Conservation (phyloP, 2,113 vertebrate genomes). For the Platysternon megacephalum region DNA sequence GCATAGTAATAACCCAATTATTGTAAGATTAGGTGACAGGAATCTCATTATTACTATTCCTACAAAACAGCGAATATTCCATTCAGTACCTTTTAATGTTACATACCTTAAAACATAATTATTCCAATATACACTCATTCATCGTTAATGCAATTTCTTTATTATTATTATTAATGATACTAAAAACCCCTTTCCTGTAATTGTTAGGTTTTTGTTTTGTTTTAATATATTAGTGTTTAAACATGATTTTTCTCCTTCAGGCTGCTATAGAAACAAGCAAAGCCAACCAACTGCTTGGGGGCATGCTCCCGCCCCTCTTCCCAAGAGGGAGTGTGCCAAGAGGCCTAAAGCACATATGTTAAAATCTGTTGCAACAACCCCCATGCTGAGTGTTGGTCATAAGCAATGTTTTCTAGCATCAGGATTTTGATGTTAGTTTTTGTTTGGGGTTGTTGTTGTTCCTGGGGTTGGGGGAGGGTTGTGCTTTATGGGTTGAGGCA, state of each 20-base stretch:
- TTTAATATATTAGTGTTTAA: constrained; percentile 77
- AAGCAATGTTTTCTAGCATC: constrained; percentile 71
- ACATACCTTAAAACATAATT: constrained; percentile 83
- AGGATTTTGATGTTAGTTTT: constrained; percentile 42
- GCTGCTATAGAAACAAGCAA: constrained; percentile 78
- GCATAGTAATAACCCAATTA: constrained; percentile 89
- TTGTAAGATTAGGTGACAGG: constrained; percentile 84
- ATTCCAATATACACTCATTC: constrained; percentile 82
- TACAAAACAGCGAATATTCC: constrained; percentile 83
- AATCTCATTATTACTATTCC: constrained; percentile 85
- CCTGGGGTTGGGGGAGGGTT: not conserved
- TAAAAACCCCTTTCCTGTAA: constrained; percentile 53
- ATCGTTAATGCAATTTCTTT: constrained; percentile 85
- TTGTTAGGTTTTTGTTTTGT: constrained; percentile 68
- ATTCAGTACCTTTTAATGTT: constrained; percentile 84
- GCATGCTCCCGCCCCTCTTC: constrained; percentile 27
- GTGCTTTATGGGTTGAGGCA: not conserved
- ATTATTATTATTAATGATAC: constrained; percentile 25
- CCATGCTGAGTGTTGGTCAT: constrained; percentile 74
- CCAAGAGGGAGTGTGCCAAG: constrained; percentile 58
- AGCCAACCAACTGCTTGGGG: constrained; percentile 73
- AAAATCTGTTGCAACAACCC: constrained; percentile 60
- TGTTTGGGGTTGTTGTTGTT: not conserved
- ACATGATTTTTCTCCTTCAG: constrained; percentile 67
- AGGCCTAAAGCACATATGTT: constrained; percentile 62